Evolutionary conservation across 2,888 invertebrate species (phyloP), one percentile per base, ranked within the genome.

Genomic region (Balanococcus diminutus): DNA sequence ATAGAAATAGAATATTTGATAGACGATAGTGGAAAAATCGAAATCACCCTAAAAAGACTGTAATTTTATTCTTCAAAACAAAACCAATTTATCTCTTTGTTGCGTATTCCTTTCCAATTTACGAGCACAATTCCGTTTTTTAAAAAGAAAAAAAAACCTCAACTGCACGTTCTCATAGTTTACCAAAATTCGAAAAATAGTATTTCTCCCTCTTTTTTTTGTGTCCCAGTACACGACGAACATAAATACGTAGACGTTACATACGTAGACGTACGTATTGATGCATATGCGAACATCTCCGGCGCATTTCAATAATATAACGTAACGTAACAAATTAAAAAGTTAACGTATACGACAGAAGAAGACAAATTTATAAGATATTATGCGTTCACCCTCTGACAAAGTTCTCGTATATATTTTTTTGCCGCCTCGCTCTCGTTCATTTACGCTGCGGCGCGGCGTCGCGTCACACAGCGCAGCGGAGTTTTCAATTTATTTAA

Each of bases 401-500:
- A 16, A 31, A 31, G 2, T 72, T 31, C 16, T 31, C 31, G 72
- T 42, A 2, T 42, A 14, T n/a, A n/a, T n/a, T 9, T 42, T 42
- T 42, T 42, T 36, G 36, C 36, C 36, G 11, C 14, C 16, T 16
- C 16, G 16, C 28, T 72, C 72, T 9, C 72, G 72, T 72, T 72
- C 72, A 72, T 72, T 72, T 72, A 31, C 72, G 31, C 9, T 2
- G 31, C 31, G n/a, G n/a, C n/a, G n/a, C 56, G 19, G 6, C 39
- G 39, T 8, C 39, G 11, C 11, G 6, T 39, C 39, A 5, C 22
- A 19, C 56, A 56, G 5, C 56, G 9, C 56, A 19, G 56, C 22
- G 14, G 42, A 42, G 22, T 36, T 83, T 61, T 61, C 83, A 83
- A 83, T 83, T 61, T 61, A 83, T 83, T 61, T 83, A 83, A 61